These are phyloP conservation scores for Atta colombica DNA, from an alignment of 1,140 invertebrate genomes.

Conservation along the genomic window DNA sequence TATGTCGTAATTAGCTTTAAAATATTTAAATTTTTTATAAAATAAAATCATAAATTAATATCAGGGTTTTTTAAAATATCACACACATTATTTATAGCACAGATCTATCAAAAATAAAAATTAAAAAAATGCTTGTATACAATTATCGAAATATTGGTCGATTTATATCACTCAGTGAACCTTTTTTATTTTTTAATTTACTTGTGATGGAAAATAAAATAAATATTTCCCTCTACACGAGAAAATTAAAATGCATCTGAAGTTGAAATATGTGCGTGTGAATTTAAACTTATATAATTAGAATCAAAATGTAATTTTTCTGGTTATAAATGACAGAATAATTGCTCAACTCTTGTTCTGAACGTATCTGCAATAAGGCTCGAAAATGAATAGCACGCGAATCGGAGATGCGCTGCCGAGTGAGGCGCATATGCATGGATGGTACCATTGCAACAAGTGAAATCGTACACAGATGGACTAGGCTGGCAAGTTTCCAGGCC, in stretches of 20 bases:
- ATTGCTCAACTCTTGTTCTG: background rate
- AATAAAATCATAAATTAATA: background rate
- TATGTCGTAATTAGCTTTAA: background rate
- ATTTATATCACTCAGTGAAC: background rate
- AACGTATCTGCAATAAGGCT: constrained; percentile 14
- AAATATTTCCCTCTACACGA: background rate
- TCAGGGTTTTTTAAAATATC: background rate
- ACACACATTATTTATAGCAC: background rate
- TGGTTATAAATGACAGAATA: background rate
- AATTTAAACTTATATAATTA: background rate
- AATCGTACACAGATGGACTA: constrained; percentile 68
- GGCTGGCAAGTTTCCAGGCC: constrained; percentile 76
- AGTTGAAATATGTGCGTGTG: background rate
- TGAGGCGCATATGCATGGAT: constrained; percentile 28
- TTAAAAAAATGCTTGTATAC: background rate
- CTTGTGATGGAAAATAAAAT: too few relatives aligned
- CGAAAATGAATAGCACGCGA: constrained; percentile 34
- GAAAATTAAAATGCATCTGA: background rate
- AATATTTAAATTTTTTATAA: background rate
- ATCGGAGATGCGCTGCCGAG: constrained; percentile 46
- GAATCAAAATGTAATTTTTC: constrained; percentile 12
- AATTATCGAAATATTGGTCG: background rate
- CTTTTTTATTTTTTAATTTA: constrained; percentile 2
- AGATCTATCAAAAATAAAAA: background rate
- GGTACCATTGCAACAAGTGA: constrained; percentile 72